These are phyloP conservation scores for Babyrousa celebensis DNA, from an alignment of 2,797 vertebrate species.

Conservation along the genomic window DNA sequence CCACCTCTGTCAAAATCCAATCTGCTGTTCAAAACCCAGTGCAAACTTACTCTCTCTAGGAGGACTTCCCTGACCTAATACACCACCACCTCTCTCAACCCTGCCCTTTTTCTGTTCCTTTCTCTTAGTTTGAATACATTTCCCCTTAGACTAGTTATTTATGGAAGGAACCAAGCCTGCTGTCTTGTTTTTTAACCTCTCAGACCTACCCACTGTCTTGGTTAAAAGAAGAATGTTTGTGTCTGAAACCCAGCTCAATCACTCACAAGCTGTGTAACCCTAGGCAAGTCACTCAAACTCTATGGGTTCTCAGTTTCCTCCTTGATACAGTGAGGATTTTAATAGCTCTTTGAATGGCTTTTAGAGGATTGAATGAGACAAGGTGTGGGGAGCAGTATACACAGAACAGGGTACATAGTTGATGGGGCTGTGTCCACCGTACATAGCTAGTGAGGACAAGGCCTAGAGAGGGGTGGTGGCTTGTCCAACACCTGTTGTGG, in stretches of 20 bases:
- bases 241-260: not conserved
- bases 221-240: conserved; percentile 25
- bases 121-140: not conserved
- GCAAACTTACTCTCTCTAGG: not conserved
- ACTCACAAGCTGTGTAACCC: not conserved
- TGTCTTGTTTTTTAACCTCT: not conserved
- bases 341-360: not conserved
- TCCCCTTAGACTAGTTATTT: not conserved
- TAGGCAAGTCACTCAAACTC: not conserved
- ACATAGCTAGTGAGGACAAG: not conserved
- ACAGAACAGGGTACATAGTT: not conserved
- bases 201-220: not conserved
- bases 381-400: not conserved
- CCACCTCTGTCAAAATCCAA: not conserved
- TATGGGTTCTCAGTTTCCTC: not conserved
- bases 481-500: too few species aligned
- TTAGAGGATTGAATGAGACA: not conserved
- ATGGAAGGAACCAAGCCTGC: not conserved
- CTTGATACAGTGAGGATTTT: not conserved
- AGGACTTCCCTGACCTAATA: not conserved
- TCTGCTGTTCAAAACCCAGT: not conserved
- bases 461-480: not conserved
- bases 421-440: not conserved
- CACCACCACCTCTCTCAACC: too few species aligned
- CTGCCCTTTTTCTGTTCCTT: not conserved